A percentile compares a stretch with the other conserved stretches of the same genome.
These are phyloP conservation scores for Coilia nasus DNA, from an alignment of 2,797 vertebrate genomes.

Conservation along the genomic window DNA sequence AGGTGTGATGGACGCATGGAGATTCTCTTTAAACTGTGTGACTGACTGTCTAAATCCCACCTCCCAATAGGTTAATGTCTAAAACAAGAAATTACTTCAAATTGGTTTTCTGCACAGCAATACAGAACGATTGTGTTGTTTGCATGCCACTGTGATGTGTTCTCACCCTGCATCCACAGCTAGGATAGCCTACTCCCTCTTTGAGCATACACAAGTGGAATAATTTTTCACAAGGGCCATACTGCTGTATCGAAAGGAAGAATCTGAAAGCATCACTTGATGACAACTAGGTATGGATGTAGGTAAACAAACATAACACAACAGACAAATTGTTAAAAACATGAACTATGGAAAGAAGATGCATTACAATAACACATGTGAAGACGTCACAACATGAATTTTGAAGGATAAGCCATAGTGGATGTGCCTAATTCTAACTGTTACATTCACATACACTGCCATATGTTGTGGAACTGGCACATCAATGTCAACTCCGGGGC, in stretches of 20 bases:
- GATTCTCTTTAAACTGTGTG: neutral
- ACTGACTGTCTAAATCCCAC: neutral
- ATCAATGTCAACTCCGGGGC: neutral
- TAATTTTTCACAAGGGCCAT: constrained; percentile 13
- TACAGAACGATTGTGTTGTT: neutral
- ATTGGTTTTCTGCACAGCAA: neutral
- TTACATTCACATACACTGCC: neutral
- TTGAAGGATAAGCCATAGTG: neutral
- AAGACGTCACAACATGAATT: neutral
- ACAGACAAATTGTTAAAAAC: no score
- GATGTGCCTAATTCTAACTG: no score
- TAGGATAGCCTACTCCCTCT: neutral
- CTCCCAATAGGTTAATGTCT: neutral
- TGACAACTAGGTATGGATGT: neutral
- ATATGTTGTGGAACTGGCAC: neutral
- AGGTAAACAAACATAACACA: neutral
- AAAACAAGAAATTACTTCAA: neutral
- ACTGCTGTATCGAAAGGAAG: neutral
- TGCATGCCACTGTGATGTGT: neutral
- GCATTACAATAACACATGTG: neutral
- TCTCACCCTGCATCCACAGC: neutral
- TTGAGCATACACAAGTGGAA: neutral
- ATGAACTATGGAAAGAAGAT: neutral
- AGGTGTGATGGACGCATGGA: neutral
- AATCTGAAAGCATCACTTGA: neutral